phyloP scores from a whole-genome alignment of 2,888 invertebrate genomes.

The Alloplasta piceator region DNA sequence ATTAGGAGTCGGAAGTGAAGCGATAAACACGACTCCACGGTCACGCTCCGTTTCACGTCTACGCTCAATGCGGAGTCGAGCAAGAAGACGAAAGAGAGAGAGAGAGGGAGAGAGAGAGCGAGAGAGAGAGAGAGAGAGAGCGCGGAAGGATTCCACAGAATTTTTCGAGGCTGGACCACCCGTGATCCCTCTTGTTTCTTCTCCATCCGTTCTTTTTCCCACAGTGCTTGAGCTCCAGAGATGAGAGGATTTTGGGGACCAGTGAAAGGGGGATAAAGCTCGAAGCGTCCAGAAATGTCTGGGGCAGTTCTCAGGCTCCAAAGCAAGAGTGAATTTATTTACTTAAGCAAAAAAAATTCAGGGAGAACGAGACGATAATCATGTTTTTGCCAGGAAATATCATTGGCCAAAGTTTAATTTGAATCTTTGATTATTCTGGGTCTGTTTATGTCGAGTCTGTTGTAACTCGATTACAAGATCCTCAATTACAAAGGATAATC shows the following conservation, averaged over 20 bases:
- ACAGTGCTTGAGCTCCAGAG: constrained; percentile 25
- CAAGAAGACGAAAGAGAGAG: not conserved
- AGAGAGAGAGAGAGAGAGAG: no score
- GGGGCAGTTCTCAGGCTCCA: not conserved
- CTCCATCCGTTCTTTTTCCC: constrained; percentile 32
- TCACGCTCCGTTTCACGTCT: constrained; percentile 72
- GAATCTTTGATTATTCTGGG: no score
- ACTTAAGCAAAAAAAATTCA: not conserved
- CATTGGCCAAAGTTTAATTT: no score
- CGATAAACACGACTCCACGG: constrained; percentile 72
- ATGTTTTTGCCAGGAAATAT: not conserved
- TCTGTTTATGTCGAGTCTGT: no score
- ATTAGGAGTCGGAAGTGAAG: constrained; percentile 74
- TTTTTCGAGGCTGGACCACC: constrained; percentile 46
- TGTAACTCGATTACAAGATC: not conserved
- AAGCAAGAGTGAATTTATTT: not conserved
- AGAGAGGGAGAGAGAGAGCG: not conserved
- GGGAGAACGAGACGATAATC: not conserved
- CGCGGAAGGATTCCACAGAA: constrained; percentile 24
- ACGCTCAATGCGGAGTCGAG: constrained; percentile 18
- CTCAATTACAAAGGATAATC: no score
- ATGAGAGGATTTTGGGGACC: constrained; percentile 18
- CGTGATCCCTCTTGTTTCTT: constrained; percentile 15
- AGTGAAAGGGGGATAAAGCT: not conserved
- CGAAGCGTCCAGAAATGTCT: not conserved